Percentiles rank a stretch among this genome's conserved stretches.
Conservation (phyloP, 2,888 invertebrate species). For the Linhomoeus sp. region DNA sequence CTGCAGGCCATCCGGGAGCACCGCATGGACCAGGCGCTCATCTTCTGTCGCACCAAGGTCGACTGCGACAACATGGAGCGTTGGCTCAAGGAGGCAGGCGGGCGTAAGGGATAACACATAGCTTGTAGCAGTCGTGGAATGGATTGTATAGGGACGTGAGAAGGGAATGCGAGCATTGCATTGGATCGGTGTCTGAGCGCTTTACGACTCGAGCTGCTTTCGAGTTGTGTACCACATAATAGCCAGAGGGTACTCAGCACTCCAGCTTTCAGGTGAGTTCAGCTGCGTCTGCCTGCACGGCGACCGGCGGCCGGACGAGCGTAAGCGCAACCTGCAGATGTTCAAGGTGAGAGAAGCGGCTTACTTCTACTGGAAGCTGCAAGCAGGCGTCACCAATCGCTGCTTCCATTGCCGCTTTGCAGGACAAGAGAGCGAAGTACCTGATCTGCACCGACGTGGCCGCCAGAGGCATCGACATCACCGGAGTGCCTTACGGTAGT, state of each 20-base stretch:
- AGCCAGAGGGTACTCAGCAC: too few species aligned
- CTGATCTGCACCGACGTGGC: constrained; percentile 98
- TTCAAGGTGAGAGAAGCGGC: constrained; percentile 46
- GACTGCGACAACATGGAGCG: constrained; percentile 94
- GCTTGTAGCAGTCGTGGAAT: too few species aligned
- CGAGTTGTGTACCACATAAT: too few species aligned
- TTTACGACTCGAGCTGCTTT: too few species aligned
- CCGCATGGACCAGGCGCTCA: constrained; percentile 74
- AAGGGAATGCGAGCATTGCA: too few species aligned
- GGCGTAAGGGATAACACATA: too few species aligned
- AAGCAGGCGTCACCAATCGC: too few species aligned
- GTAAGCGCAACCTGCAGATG: constrained; percentile 68
- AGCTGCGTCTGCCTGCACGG: constrained; percentile 76
- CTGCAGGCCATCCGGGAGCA: constrained; percentile 68
- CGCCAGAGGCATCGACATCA: constrained; percentile 84
- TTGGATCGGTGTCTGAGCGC: too few species aligned
- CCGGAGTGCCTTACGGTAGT: constrained; percentile 62
- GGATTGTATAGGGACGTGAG: too few species aligned
- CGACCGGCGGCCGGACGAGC: constrained; percentile 74
- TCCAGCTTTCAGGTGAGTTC: constrained; percentile 33
- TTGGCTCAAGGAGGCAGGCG: constrained; percentile 36
- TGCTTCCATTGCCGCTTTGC: too few species aligned
- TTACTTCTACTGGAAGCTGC: too few species aligned
- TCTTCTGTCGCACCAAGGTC: constrained; percentile 91
- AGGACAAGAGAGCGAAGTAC: constrained; percentile 48